phyloP scores from a whole-genome alignment of 2,797 vertebrate genomes.

The Philypnodon macrostomus region DNA sequence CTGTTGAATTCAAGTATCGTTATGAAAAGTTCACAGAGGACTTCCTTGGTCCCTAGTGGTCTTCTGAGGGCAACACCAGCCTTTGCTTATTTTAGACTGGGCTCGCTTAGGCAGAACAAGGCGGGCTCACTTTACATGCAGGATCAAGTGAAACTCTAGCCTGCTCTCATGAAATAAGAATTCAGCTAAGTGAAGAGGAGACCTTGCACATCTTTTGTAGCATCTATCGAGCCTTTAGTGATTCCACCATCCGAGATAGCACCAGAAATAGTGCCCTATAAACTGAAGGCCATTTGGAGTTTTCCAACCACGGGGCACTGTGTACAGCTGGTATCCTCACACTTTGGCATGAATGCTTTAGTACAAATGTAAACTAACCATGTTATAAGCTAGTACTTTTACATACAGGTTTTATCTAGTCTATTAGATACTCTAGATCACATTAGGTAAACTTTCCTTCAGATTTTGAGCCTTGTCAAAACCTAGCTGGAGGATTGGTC shows the following conservation, averaged over 20 bases:
- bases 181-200: slow-evolving; percentile 54
- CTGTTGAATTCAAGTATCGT: slow-evolving; percentile 17
- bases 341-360: slow-evolving; percentile 14
- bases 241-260: slow-evolving; percentile 33
- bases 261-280: slow-evolving; percentile 22
- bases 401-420: too few relatives aligned
- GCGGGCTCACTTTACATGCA: slow-evolving; percentile 64
- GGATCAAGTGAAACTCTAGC: slow-evolving; percentile 58
- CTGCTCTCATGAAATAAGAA: slow-evolving; percentile 65
- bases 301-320: slow-evolving; percentile 26
- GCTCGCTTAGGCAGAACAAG: slow-evolving; percentile 41
- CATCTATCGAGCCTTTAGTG: slow-evolving; percentile 37
- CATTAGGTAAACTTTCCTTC: too few relatives aligned
- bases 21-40: slow-evolving; percentile 50
- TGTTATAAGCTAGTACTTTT: too few relatives aligned
- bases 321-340: background rate
- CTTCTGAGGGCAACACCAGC: slow-evolving; percentile 58
- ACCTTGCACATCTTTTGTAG: slow-evolving; percentile 36
- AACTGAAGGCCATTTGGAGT: slow-evolving; percentile 17
- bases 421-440: too few relatives aligned
- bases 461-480: too few relatives aligned
- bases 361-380: too few relatives aligned
- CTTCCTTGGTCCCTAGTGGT: slow-evolving; percentile 53
- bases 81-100: slow-evolving; percentile 65
- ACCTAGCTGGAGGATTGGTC: too few relatives aligned